Conservation (phyloP, 2,888 invertebrate genomes). For the Drosophila tripunctata region DNA sequence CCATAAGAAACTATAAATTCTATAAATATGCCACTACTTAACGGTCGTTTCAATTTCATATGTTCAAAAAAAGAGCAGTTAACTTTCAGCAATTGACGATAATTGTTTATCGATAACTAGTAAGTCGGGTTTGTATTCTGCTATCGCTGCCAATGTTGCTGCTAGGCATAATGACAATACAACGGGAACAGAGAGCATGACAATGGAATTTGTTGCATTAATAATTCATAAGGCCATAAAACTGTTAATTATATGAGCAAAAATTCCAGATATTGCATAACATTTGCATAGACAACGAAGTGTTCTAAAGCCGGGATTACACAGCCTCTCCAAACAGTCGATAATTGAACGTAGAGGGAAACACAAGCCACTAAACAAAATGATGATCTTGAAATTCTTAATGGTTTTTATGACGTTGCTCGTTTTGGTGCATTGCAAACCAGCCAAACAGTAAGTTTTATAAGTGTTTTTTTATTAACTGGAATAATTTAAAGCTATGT, state of each 20-base stretch:
- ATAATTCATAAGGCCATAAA: conserved; percentile 44
- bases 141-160: background rate
- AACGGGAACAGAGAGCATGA: conserved; percentile 24
- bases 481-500: background rate
- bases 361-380: conserved; percentile 1
- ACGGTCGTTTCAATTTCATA: conserved; percentile 11
- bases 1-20: conserved; percentile 40
- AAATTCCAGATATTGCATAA: conserved; percentile 48
- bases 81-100: background rate
- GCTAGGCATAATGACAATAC: conserved; percentile 6
- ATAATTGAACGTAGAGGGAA: conserved; percentile 11
- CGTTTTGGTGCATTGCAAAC: conserved; percentile 3
- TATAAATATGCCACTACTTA: conserved; percentile 47
- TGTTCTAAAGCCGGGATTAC: conserved; percentile 24
- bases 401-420: conserved; percentile 7
- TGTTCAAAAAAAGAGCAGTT: background rate
- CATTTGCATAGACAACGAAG: conserved; percentile 44
- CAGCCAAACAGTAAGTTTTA: conserved; percentile 40
- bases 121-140: conserved; percentile 6
- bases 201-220: conserved; percentile 42
- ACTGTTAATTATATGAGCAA: conserved; percentile 38
- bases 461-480: background rate
- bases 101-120: background rate
- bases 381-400: conserved; percentile 38
- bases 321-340: conserved; percentile 33